phyloP scores from a whole-genome alignment of 92 coral and sea anemone genomes.

The Parazoanthus atlanticus region DNA sequence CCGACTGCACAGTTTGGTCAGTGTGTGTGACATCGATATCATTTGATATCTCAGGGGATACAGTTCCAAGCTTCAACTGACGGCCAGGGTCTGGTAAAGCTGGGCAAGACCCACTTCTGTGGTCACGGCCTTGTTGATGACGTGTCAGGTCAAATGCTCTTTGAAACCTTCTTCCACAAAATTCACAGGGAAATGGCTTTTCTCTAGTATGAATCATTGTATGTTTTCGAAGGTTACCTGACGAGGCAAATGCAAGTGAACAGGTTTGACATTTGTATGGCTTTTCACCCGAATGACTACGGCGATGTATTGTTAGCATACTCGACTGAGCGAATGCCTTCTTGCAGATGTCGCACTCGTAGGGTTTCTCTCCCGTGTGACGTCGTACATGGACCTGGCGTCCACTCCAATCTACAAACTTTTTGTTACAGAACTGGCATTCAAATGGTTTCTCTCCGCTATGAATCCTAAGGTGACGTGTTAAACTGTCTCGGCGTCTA shows the following conservation, averaged over 20 bases:
- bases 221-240: constrained; percentile 16
- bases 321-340: constrained; percentile 11
- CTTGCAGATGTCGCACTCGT: constrained; percentile 15
- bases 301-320: constrained; percentile 8
- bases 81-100: background rate
- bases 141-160: constrained; percentile 10
- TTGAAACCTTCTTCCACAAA: constrained; percentile 15
- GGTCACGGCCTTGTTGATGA: constrained; percentile 1
- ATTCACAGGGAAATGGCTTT: constrained; percentile 3
- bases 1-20: background rate
- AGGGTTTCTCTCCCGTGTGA: constrained; percentile 25
- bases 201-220: constrained; percentile 12
- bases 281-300: constrained; percentile 18
- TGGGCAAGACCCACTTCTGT: constrained; percentile 3
- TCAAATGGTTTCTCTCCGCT: constrained; percentile 24
- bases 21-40: background rate
- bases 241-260: constrained; percentile 10
- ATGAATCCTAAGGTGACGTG: constrained; percentile 24
- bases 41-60: background rate
- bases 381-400: background rate
- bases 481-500: background rate
- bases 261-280: constrained; percentile 3
- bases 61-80: background rate
- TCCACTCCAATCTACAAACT: constrained; percentile 10
- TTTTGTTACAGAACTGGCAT: constrained; percentile 5